Conservation (phyloP, 1,140 invertebrate genomes). For the Agrilus planipennis region DNA sequence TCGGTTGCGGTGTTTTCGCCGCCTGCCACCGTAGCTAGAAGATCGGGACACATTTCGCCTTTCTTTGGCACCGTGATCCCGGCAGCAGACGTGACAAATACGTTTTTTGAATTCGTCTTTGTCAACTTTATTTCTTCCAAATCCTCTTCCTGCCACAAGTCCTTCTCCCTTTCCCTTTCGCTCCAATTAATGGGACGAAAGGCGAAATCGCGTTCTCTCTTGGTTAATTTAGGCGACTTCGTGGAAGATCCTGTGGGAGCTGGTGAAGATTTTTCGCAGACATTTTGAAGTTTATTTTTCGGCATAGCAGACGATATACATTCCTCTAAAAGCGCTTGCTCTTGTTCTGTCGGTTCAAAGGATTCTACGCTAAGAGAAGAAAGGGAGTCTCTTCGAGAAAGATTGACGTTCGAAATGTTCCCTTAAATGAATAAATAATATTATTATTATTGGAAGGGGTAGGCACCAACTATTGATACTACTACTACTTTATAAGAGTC, state of each 20-base stretch:
- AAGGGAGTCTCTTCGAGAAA: constrained; percentile 6
- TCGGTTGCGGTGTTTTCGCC: constrained; percentile 18
- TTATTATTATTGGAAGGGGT: too few species aligned
- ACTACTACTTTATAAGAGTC: too few species aligned
- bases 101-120: constrained; percentile 40
- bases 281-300: constrained; percentile 18
- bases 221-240: too few species aligned
- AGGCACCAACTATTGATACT: too few species aligned
- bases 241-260: background rate
- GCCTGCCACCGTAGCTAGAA: constrained; percentile 26
- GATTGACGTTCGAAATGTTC: background rate
- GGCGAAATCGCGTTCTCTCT: too few species aligned
- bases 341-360: constrained; percentile 17
- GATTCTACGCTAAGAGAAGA: constrained; percentile 18
- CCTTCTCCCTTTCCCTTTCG: too few species aligned
- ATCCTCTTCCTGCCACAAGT: too few species aligned
- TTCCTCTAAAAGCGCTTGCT: constrained; percentile 51
- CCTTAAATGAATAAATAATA: too few species aligned
- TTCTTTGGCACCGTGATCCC: constrained; percentile 33
- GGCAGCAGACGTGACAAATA: constrained; percentile 42
- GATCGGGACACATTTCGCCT: constrained; percentile 17
- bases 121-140: background rate
- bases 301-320: constrained; percentile 65
- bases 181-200: too few species aligned
- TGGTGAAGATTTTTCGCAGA: background rate